Evolutionary conservation across 2,113 vertebrate species (phyloP), one percentile per base, ranked within the genome.

Genomic region (Callopanchax toddi): DNA sequence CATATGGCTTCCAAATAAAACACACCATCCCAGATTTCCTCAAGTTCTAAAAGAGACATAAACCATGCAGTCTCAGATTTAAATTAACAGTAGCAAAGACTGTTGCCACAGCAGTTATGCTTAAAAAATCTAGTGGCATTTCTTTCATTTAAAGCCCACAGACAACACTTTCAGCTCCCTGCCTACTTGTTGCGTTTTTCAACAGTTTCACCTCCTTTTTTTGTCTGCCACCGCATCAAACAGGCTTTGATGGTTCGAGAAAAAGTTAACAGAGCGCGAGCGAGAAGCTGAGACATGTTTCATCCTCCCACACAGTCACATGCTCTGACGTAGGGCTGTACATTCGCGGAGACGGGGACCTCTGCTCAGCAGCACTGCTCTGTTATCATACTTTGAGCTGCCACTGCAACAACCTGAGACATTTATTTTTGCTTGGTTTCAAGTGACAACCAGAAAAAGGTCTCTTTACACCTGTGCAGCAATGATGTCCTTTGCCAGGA

Each of bases 231-330:
- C 50, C 5, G 49, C n/a, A 25, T 65, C 2, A 55, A 57, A 61
- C 7, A 39, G 32, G 74, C 67, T 86, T 87, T 88, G 82, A 88
- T 86, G 76, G 23, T 58, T 75, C 1, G 10, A 69, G 42, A 48
- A 73, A 67, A 65, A 79, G 67, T 45, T 74, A 74, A 76, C 64
- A 58, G 59, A 78, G 60, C 40, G 29, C 32, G 56, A 63, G 58
- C 18, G 42, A 46, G 64, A 60, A 65, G 68, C 51, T 23, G 13
- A 63, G 46, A 74, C 60, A 5, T 56, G 60, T 67, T 79, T 80
- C 57, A 86, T 85, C 78, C 25, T 79, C 75, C 79, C 32, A 78
- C 80, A 2, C 56, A 48, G 59, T 60, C 53, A 37, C 54, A 59
- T 65, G 60, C 67, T 61, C 72, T 17, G 43, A 46, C 71, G n/a